These are phyloP conservation scores for Trichonephila clavata DNA, from an alignment of 1,140 invertebrate genomes.

Conservation along the genomic window DNA sequence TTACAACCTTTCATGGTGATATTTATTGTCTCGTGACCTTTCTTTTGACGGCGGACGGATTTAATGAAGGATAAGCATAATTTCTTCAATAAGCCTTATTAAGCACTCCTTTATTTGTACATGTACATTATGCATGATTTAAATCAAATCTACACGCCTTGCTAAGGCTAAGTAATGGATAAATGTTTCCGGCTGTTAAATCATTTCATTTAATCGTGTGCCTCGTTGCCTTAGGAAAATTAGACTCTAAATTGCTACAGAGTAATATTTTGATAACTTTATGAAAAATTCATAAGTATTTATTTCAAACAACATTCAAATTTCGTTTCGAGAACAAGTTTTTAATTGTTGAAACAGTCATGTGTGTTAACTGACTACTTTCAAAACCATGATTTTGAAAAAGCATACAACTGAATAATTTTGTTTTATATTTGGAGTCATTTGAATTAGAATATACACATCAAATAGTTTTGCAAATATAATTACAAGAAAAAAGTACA, in stretches of 20 bases:
- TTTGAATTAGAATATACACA: no score
- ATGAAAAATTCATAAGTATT: not conserved
- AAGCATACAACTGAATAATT: no score
- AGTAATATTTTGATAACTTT: not conserved
- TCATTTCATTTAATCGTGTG: not conserved
- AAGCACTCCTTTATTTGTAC: not conserved
- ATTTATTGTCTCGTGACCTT: not conserved
- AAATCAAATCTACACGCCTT: not conserved
- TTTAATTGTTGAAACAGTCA: no score
- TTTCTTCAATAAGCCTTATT: not conserved
- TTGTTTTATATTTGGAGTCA: no score
- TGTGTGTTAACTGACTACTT: no score
- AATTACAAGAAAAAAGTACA: no score
- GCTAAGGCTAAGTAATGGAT: not conserved
- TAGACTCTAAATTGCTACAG: not conserved
- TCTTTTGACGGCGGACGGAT: not conserved
- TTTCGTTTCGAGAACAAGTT: no score
- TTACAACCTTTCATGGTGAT: slow-evolving; percentile 13
- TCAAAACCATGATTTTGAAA: no score
- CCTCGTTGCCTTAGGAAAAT: not conserved
- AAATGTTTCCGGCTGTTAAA: slow-evolving; percentile 1
- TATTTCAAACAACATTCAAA: no score
- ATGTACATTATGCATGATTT: not conserved
- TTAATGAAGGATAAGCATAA: not conserved
- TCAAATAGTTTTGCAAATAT: no score